These are phyloP conservation scores for Neotragus pygmaeus DNA, from an alignment of 2,113 vertebrate species.

Conservation along the genomic window DNA sequence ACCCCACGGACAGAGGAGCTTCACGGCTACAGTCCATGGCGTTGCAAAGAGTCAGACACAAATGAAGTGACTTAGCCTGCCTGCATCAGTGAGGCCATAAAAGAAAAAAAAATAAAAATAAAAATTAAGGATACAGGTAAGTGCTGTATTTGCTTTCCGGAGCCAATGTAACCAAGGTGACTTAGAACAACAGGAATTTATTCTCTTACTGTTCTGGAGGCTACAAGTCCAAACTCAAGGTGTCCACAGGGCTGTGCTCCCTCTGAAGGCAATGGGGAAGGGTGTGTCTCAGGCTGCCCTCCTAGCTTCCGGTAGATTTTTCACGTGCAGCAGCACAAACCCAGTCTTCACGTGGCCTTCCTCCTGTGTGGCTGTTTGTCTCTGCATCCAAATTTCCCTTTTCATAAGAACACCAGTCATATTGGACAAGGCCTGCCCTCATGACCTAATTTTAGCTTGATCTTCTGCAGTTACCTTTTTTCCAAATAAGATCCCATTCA, in stretches of 20 bases:
- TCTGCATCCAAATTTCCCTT: neutral
- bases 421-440: fast-evolving
- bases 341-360: fast-evolving
- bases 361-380: fast-evolving
- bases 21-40: neutral
- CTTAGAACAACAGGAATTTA: neutral
- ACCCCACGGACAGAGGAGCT: neutral
- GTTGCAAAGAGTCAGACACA: neutral
- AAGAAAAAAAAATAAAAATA: neutral
- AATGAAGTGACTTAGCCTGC: neutral
- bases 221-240: neutral
- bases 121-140: neutral
- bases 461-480: neutral
- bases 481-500: neutral
- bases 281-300: fast-evolving
- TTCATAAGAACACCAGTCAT: fast-evolving
- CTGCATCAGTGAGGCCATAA: neutral
- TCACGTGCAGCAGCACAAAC: fast-evolving
- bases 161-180: fast-evolving
- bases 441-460: neutral
- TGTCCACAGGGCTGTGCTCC: fast-evolving
- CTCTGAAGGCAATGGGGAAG: fast-evolving
- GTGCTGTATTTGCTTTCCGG: fast-evolving
- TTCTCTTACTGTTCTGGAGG: neutral
- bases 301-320: fast-evolving